phyloP scores from a whole-genome alignment of 1,140 invertebrate species.

The Musca vetustissima region DNA sequence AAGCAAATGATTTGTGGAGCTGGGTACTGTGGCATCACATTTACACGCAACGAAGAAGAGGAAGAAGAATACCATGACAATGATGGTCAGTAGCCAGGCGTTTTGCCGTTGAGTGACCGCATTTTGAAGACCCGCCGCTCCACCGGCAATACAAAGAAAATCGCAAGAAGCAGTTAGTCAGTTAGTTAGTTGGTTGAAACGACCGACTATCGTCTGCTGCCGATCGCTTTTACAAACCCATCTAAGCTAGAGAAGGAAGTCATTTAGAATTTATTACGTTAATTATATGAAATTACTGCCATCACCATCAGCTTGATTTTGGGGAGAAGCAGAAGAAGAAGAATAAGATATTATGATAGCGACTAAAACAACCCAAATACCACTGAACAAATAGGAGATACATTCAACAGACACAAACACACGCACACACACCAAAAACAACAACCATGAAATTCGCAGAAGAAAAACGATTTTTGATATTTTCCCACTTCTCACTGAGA shows the following conservation, averaged over 20 bases:
- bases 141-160: not conserved
- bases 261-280: conserved; percentile 21
- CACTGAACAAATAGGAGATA: not conserved
- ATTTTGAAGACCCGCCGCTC: conserved; percentile 1
- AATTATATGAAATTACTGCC: conserved; percentile 24
- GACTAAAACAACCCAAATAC: conserved; percentile 7
- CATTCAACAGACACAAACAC: no score
- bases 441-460: no score
- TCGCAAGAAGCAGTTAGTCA: not conserved
- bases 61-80: no score
- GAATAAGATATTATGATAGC: not conserved
- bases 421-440: no score
- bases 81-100: not conserved
- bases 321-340: not conserved
- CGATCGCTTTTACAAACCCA: not conserved
- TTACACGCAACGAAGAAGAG: no score
- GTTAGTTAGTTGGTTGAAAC: not conserved
- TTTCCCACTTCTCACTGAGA: no score
- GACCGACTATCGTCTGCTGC: not conserved
- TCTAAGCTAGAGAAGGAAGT: conserved; percentile 1
- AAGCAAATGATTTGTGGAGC: no score
- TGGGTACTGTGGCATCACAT: no score
- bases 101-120: conserved; percentile 22
- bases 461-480: no score
- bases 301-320: not conserved